Conservation (phyloP, 2,797 vertebrate genomes). For the Muraenolepis orangiensis region DNA sequence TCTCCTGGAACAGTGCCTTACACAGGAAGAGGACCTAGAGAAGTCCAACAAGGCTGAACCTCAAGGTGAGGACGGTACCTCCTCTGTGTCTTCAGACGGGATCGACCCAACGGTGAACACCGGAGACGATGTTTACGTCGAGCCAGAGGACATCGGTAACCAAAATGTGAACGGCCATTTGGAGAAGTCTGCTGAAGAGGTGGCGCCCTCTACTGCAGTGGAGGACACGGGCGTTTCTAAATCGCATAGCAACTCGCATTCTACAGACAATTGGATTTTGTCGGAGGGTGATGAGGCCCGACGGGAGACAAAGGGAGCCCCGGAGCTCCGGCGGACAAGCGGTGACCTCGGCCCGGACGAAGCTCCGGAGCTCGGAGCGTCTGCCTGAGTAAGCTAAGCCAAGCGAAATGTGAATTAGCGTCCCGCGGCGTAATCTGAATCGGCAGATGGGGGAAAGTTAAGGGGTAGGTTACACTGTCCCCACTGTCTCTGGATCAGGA, state of each 20-base stretch:
- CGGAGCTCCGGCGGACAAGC: constrained; percentile 5
- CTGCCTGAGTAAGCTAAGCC: constrained; percentile 4
- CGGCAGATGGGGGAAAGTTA: background rate
- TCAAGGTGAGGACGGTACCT: constrained; percentile 27
- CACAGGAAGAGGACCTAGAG: background rate
- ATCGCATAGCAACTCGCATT: constrained; percentile 38
- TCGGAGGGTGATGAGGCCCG: background rate
- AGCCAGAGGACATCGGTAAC: constrained; percentile 16
- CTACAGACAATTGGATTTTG: constrained; percentile 8
- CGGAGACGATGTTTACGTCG: constrained; percentile 38
- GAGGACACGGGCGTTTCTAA: constrained; percentile 26
- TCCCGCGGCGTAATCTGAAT: constrained; percentile 34
- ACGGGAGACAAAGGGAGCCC: constrained; percentile 9
- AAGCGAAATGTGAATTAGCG: constrained; percentile 33
- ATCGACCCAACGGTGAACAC: constrained; percentile 61
- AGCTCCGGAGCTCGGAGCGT: constrained; percentile 23
- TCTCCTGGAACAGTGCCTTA: background rate
- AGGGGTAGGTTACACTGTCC: constrained; percentile 22
- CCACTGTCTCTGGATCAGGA: constrained; percentile 31
- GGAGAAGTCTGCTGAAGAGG: constrained; percentile 19
- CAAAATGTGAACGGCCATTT: constrained; percentile 19
- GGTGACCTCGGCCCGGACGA: constrained; percentile 4
- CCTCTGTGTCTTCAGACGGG: constrained; percentile 46
- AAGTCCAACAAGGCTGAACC: background rate
- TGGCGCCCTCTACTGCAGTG: constrained; percentile 13